Percentiles rank a stretch among this genome's conserved stretches.
Conservation (phyloP, 2,888 invertebrate species). For the Pasiphila rectangulata region DNA sequence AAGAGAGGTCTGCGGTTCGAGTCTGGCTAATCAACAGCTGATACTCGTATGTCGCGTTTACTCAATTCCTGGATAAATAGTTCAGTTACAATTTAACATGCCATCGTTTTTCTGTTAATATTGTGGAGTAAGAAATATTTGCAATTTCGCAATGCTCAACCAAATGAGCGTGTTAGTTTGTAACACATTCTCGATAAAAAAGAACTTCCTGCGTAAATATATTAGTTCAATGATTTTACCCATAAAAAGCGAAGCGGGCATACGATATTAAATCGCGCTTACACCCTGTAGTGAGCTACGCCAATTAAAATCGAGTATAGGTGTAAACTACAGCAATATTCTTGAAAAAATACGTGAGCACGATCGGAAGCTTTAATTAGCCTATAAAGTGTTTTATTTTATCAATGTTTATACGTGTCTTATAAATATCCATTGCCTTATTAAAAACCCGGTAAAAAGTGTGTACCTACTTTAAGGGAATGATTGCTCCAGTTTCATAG, state of each 20-base stretch:
- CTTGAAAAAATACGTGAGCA: constrained; percentile 23
- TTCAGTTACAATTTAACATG: constrained; percentile 15
- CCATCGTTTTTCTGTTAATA: constrained; percentile 14
- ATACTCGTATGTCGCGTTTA: constrained; percentile 55
- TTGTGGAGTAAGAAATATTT: constrained; percentile 20
- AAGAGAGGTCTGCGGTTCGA: constrained; percentile 65
- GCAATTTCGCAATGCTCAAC: constrained; percentile 25
- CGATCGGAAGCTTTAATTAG: constrained; percentile 29
- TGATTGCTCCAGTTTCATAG: not conserved
- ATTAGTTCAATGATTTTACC: constrained; percentile 19
- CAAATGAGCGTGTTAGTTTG: constrained; percentile 19
- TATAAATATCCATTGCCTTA: constrained; percentile 23
- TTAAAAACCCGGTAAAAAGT: constrained; percentile 3
- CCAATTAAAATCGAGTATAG: constrained; percentile 29
- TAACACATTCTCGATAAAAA: constrained; percentile 25
- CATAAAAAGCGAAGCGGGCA: constrained; percentile 27
- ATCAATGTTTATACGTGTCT: constrained; percentile 5
- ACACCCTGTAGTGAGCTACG: constrained; percentile 24
- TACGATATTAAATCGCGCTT: constrained; percentile 23
- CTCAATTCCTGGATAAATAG: constrained; percentile 49
- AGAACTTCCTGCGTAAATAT: constrained; percentile 27
- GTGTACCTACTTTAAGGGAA: not conserved
- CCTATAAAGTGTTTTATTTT: constrained; percentile 23
- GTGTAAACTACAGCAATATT: constrained; percentile 31
- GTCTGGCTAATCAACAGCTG: constrained; percentile 63